Evolutionary conservation across 2,797 vertebrate species (phyloP).

Genomic region (Ctenosaura bakeri): DNA sequence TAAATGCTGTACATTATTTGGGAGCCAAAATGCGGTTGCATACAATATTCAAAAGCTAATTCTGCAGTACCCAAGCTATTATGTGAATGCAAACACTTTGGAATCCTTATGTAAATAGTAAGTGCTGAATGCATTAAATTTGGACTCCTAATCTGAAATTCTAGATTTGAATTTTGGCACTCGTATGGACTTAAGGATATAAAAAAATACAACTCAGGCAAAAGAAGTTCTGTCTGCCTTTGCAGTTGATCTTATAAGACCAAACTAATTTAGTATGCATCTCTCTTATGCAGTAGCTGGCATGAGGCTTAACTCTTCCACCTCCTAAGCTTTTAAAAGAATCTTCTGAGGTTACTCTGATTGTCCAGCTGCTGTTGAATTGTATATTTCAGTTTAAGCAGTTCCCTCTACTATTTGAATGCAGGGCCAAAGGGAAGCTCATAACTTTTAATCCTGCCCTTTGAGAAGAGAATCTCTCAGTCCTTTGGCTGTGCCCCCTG

Average conservation of each 20-base stretch:
- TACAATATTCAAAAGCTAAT: neutral
- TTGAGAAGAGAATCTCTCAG: too few species aligned
- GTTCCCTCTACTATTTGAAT: neutral
- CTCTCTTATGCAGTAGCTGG: neutral
- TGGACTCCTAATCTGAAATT: neutral
- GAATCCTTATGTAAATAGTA: neutral
- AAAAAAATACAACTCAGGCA: neutral
- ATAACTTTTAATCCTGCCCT: too few species aligned
- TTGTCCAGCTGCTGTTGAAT: neutral
- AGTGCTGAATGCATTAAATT: neutral
- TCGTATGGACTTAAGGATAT: neutral
- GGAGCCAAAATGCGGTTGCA: neutral
- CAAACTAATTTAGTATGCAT: neutral
- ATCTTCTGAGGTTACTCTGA: neutral
- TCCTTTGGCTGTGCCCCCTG: too few species aligned
- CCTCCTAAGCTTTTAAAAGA: neutral
- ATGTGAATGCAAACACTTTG: neutral
- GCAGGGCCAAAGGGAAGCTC: too few species aligned
- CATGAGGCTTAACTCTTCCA: neutral
- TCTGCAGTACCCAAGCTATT: neutral
- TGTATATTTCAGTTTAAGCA: neutral
- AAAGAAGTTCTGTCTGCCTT: neutral
- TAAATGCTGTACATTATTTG: neutral
- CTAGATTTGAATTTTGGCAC: neutral
- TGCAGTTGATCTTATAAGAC: neutral